phyloP scores from a whole-genome alignment of 2,888 invertebrate genomes.

The Pseudeuparius sepicola region DNA sequence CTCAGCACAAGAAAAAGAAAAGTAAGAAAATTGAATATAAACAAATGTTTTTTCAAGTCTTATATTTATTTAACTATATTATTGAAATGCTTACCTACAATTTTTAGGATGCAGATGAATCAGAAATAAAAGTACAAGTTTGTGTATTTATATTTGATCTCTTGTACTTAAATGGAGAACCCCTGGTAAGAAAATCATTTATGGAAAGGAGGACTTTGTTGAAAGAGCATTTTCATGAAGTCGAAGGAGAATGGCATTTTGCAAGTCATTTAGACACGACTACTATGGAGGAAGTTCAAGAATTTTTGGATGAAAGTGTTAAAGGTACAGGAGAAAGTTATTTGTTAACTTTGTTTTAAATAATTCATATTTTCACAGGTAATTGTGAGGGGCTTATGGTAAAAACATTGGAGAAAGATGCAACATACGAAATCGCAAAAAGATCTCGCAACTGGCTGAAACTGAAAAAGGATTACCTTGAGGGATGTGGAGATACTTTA shows the following conservation, averaged over 20 bases:
- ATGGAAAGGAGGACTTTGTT: constrained; percentile 62
- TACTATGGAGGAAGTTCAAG: constrained; percentile 84
- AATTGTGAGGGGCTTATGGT: constrained; percentile 99
- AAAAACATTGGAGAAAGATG: constrained; percentile 80
- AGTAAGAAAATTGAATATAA: constrained; percentile 38
- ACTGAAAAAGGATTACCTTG: constrained; percentile 95
- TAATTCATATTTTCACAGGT: constrained; percentile 41
- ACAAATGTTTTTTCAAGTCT: not conserved
- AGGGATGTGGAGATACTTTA: constrained; percentile 91
- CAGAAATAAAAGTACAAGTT: constrained; percentile 66
- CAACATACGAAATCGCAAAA: constrained; percentile 95
- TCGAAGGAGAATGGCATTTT: constrained; percentile 77
- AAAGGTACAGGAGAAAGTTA: constrained; percentile 49
- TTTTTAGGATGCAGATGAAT: constrained; percentile 58
- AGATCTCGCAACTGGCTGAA: constrained; percentile 91
- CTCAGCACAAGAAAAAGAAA: constrained; percentile 92
- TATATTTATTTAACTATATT: constrained; percentile 5
- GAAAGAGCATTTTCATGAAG: constrained; percentile 56
- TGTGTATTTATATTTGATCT: constrained; percentile 97
- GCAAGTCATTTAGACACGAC: constrained; percentile 75
- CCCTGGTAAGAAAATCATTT: constrained; percentile 74
- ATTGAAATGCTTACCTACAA: not conserved
- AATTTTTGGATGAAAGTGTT: constrained; percentile 88
- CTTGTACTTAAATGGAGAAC: constrained; percentile 78
- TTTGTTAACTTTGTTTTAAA: not conserved